A percentile compares a stretch with the other conserved stretches of the same genome.
These are phyloP conservation scores for Amitus sp. DNA, from an alignment of 2,888 invertebrate genomes.

Conservation along the genomic window DNA sequence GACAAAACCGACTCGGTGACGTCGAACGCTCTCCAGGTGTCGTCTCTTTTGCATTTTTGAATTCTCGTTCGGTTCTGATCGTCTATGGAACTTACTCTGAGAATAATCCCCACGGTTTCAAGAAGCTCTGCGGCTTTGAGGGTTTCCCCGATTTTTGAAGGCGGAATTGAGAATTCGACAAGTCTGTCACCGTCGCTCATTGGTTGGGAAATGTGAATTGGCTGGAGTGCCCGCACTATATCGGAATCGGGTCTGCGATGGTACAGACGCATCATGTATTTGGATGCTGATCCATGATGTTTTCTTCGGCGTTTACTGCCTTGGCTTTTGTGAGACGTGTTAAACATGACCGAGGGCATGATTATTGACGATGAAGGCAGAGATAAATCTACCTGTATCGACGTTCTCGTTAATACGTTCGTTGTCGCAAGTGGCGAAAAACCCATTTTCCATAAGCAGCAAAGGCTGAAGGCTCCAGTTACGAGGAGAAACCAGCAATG, in stretches of 20 bases:
- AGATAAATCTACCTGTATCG: constrained; percentile 55
- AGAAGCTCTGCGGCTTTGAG: constrained; percentile 56
- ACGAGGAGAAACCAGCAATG: constrained; percentile 49
- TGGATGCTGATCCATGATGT: constrained; percentile 48
- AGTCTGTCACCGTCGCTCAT: constrained; percentile 49
- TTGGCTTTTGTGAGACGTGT: constrained; percentile 35
- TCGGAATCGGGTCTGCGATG: constrained; percentile 55
- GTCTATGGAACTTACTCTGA: constrained; percentile 49
- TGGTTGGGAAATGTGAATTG: constrained; percentile 49
- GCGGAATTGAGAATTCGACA: constrained; percentile 54
- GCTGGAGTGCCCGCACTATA: constrained; percentile 54
- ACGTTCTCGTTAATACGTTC: constrained; percentile 52
- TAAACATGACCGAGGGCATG: constrained; percentile 39
- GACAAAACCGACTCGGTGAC: constrained; percentile 49
- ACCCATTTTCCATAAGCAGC: constrained; percentile 53
- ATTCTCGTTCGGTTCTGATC: constrained; percentile 31
- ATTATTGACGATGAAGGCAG: constrained; percentile 48
- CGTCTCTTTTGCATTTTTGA: constrained; percentile 49
- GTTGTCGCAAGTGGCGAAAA: constrained; percentile 43
- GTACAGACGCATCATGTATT: constrained; percentile 58
- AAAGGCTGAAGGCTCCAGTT: constrained; percentile 42
- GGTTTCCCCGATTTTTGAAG: constrained; percentile 46
- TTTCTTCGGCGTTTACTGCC: constrained; percentile 33
- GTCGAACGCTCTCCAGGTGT: constrained; percentile 57
- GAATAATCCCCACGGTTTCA: constrained; percentile 51